Percentiles rank a stretch among this genome's conserved stretches.
These are phyloP conservation scores for Ardeotis arabs DNA, from an alignment of 2,113 vertebrate species.

Conservation along the genomic window DNA sequence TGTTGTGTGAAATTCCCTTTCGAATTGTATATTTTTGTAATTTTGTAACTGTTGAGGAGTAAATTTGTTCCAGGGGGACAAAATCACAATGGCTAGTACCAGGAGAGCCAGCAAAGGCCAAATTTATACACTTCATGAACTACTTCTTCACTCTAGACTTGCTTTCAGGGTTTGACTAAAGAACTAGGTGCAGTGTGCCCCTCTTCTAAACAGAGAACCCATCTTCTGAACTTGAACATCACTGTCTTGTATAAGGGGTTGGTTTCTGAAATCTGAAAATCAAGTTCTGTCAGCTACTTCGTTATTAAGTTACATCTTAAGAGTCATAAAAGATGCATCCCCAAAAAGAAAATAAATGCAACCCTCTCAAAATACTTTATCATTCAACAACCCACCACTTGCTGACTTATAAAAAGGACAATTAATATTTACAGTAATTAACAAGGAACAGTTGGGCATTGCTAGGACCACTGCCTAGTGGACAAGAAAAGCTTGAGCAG, in stretches of 20 bases:
- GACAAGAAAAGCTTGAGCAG: not conserved
- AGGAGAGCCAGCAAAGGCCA: not conserved
- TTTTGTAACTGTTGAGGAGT: not conserved
- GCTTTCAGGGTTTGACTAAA: not conserved
- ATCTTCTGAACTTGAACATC: not conserved
- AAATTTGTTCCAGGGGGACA: not conserved
- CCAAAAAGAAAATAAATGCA: not conserved
- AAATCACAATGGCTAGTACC: not conserved
- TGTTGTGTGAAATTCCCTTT: not conserved
- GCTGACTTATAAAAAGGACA: not conserved
- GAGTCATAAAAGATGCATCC: not conserved
- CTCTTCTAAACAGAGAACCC: not conserved
- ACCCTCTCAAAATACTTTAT: not conserved
- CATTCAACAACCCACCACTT: not conserved
- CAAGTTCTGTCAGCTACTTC: not conserved
- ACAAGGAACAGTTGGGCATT: not conserved
- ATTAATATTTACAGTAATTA: not conserved
- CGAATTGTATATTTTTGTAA: not conserved
- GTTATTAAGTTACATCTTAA: not conserved
- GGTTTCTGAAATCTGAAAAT: not conserved
- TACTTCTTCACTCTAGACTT: not conserved
- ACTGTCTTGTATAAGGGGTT: not conserved
- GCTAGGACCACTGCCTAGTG: not conserved
- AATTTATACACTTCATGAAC: not conserved
- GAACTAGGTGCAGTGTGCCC: not conserved